Percentiles rank a stretch among this genome's conserved stretches.
These are phyloP conservation scores for Cataglyphis cursor DNA, from an alignment of 2,888 invertebrate genomes.

Conservation along the genomic window DNA sequence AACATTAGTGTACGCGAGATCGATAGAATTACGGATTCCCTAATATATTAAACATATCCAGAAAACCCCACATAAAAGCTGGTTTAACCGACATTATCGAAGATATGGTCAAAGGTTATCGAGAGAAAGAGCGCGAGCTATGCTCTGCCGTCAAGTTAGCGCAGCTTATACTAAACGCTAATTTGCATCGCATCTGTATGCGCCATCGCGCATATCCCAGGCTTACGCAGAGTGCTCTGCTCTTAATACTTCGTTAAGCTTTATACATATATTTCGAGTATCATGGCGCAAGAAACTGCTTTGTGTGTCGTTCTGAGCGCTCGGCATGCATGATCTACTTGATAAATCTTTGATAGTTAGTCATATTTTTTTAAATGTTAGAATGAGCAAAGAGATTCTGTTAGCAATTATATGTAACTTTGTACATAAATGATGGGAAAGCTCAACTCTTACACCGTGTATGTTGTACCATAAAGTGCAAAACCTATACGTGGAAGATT, in stretches of 20 bases:
- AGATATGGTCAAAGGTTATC: conserved; percentile 50
- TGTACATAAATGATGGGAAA: not conserved
- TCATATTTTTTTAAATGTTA: not conserved
- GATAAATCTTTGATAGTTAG: not conserved
- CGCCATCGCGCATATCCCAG: conserved; percentile 82
- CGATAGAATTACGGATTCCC: not conserved
- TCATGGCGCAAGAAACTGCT: conserved; percentile 36
- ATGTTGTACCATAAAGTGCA: not conserved
- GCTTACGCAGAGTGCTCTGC: conserved; percentile 83
- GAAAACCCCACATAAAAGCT: conserved; percentile 51
- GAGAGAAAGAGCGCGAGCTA: conserved; percentile 51
- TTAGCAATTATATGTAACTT: not conserved
- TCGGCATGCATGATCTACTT: conserved; percentile 17
- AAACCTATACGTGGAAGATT: conserved; percentile 38
- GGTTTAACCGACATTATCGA: conserved; percentile 68
- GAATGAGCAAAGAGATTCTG: not conserved
- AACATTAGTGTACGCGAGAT: not conserved
- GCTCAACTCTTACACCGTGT: not conserved
- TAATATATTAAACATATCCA: conserved; percentile 46
- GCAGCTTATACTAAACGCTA: conserved; percentile 84
- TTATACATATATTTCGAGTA: conserved; percentile 65
- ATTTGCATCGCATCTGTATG: conserved; percentile 85
- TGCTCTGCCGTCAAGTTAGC: conserved; percentile 71
- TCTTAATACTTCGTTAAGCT: conserved; percentile 84
- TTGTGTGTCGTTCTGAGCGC: conserved; percentile 44